Conservation (phyloP, 2,797 vertebrate species). For the Triplophysa bombifrons region DNA sequence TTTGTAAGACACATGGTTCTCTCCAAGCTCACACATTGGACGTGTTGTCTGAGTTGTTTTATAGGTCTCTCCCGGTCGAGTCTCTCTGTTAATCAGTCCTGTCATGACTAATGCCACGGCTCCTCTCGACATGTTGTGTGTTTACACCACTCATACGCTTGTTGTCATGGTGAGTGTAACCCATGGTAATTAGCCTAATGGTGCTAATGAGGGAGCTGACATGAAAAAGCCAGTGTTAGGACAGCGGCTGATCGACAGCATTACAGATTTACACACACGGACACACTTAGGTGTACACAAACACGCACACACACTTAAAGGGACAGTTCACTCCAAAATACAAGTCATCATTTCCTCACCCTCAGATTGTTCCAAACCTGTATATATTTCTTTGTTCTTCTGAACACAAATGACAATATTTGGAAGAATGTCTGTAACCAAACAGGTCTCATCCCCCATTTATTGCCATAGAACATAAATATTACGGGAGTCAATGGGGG, state of each 20-base stretch:
- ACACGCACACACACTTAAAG: neutral
- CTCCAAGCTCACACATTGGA: neutral
- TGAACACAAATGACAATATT: no score
- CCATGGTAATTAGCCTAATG: slow-evolving; percentile 73
- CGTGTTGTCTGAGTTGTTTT: slow-evolving; percentile 18
- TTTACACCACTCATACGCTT: slow-evolving; percentile 58
- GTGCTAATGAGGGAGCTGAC: slow-evolving; percentile 77
- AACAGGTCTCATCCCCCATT: no score
- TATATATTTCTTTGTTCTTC: no score
- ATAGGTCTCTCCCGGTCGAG: slow-evolving; percentile 34
- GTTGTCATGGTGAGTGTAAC: slow-evolving; percentile 64
- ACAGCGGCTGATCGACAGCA: slow-evolving; percentile 77
- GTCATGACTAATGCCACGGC: slow-evolving; percentile 56
- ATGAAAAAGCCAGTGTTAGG: slow-evolving; percentile 73
- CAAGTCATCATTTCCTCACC: no score
- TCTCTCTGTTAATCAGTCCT: slow-evolving; percentile 46
- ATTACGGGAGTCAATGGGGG: no score
- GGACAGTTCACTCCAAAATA: no score
- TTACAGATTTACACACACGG: slow-evolving; percentile 48
- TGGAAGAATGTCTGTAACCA: no score
- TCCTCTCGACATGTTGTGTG: slow-evolving; percentile 55
- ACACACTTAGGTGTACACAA: slow-evolving; percentile 14
- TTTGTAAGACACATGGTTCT: neutral
- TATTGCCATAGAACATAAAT: no score
- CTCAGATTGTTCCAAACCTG: no score